Base-by-base conservation (phyloP, 2,113 vertebrate species). In the Calypte anna region DNA sequence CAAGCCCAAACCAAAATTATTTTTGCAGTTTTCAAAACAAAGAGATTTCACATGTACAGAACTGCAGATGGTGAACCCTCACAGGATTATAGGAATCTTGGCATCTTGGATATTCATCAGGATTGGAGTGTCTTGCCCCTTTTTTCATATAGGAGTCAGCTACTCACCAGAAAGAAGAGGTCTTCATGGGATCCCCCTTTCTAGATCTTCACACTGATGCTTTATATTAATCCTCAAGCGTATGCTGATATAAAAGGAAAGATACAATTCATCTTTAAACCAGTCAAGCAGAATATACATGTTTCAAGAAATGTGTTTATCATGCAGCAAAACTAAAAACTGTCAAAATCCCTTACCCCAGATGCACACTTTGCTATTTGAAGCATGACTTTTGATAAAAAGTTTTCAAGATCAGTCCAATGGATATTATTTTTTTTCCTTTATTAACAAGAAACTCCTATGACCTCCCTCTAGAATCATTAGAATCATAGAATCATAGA, bases 331-430 rank as follows among this genome's bases (percentile, higher is more conserved):
- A 38, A 22, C 36, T 23, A n/a, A 9, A 50, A 82, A 36, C 12
- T 27, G 14, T 19, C 15, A 58, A 74, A 48, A 3, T 9, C n/a
- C 14, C 12, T 53, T 43, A 28, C 7, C 25, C 19, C 31, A 53
- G n/a, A 55, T 0, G 0, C 3, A 23, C 3, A 1, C 55, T 15
- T 79, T 83, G n/a, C 12, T 14, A 8, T 58, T 48, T 31, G 63
- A 68, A 87, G 58, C 3, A 28, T 11, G 15, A 17, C 36, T 74
- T 78, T 40, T 69, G 28, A 43, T 30, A 9, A 48, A n/a, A 7
- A 59, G 15, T 43, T 22, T 79, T 53, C 62, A 28, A 28, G 7
- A 54, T 16, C 8, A 11, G 31, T 36, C 10, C 74, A 46, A 69
- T 4, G 14, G 63, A 27, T 38, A 8, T 44, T 20, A 67, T 38